Conservation (phyloP, 2,113 vertebrate genomes). For the Mesoclemmys tuberculata region DNA sequence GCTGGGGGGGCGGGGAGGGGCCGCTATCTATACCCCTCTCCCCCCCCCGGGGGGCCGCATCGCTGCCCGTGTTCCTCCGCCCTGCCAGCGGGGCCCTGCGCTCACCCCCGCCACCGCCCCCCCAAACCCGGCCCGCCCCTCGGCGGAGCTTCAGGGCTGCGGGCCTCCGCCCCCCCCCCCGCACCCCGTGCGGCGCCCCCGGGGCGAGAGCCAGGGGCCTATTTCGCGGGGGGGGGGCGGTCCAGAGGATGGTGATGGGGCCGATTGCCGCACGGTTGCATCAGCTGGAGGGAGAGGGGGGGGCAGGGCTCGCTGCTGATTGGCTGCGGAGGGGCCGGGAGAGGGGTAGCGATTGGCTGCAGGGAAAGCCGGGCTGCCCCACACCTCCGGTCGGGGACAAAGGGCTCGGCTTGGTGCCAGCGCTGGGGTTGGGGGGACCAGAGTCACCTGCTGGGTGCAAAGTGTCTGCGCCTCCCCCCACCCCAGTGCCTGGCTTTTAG, state of each 20-base stretch:
- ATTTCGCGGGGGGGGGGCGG: not conserved
- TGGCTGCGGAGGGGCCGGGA: not conserved
- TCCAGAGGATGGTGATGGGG: not conserved
- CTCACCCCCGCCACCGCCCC: not conserved
- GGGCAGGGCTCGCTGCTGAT: not conserved
- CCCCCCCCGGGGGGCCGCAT: not conserved
- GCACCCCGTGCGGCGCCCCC: no score
- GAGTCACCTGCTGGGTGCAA: no score
- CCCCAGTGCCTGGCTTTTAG: no score
- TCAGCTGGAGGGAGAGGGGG: not conserved
- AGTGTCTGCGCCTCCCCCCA: no score
- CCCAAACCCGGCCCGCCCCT: not conserved
- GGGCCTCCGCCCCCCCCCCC: not conserved
- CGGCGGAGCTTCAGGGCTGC: not conserved
- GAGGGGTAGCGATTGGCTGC: not conserved
- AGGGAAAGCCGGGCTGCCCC: not conserved
- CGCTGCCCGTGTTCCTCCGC: not conserved
- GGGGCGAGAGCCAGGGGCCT: not conserved
- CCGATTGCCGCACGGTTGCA: constrained; percentile 39
- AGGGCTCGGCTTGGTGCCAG: no score
- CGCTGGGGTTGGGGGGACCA: no score
- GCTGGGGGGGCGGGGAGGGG: no score
- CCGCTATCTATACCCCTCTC: not conserved
- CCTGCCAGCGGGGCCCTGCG: not conserved
- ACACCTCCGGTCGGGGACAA: not conserved